Evolutionary conservation across 2,888 invertebrate genomes (phyloP), one percentile per base, ranked within the genome.

Genomic region (Cyclophora albipunctata): DNA sequence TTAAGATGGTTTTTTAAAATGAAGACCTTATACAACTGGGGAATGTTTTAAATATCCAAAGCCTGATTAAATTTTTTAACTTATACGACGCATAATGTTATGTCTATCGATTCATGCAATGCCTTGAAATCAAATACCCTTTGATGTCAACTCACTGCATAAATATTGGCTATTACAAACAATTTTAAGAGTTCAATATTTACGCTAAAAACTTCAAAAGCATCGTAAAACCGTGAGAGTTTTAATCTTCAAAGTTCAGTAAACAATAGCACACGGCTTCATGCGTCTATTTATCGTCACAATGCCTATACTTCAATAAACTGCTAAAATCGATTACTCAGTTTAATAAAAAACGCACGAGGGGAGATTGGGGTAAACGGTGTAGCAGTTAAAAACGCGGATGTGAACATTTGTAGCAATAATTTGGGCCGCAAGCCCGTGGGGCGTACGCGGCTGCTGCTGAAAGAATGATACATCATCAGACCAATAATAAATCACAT

Each of bases 401-500:
- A 80, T 77, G 78, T 74, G 83, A 83, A 79, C 83, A 84, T 86
- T 87, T 82, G 84, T 81, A 81, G 82, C 81, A 81, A 85, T 84
- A 85, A 87, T 84, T 81, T 71, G 81, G 73, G 71, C 84, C 83
- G 66, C 82, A 83, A 82, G 74, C 77, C 73, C 70, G 69, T 78
- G 77, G 84, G 85, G 84, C 78, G 81, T 71, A 82, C 83, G 61
- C 86, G 84, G 84, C 80, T 87, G 87, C 73, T 75, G 80, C 74
- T 87, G 87, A 87, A 85, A 87, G 86, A 86, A 87, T 87, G 86
- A 88, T 87, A 82, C 88, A 88, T 88, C 88, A 88, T 87, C 88
- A 86, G 69, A 81, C 84, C 86, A 84, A 85, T 85, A 84, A 87
- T 88, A 88, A 88, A 88, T 88, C 87, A 88, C 85, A 83, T 72